A percentile compares a stretch with the other conserved stretches of the same genome.
phyloP scores from a whole-genome alignment of 1,140 invertebrate genomes.

The Caerostris darwini region DNA sequence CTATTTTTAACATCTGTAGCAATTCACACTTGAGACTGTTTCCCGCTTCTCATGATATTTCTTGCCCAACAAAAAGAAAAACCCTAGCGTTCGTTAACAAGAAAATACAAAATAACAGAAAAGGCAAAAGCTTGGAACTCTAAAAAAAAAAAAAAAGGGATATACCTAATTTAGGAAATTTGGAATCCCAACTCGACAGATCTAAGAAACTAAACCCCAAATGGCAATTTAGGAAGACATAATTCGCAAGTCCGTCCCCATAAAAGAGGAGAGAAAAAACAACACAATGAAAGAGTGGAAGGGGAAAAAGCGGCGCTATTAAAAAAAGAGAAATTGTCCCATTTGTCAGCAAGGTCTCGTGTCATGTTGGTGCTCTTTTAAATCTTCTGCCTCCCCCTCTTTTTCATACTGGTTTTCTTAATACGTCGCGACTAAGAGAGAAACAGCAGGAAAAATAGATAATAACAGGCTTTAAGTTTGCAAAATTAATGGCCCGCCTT shows the following conservation, averaged over 20 bases:
- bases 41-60: background rate
- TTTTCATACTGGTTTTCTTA: background rate
- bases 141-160: background rate
- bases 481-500: too few species aligned
- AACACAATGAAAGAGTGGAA: constrained; percentile 6
- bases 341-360: constrained; percentile 30
- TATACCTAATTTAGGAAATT: constrained; percentile 19
- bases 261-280: constrained; percentile 7
- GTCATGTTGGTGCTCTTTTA: constrained; percentile 20
- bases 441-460: background rate
- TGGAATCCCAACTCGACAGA: background rate
- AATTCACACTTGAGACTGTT: background rate
- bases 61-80: background rate
- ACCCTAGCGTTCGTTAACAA: background rate
- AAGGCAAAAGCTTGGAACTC: background rate
- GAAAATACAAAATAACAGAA: constrained; percentile 13
- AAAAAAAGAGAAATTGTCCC: constrained; percentile 28
- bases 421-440: background rate
- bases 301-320: constrained; percentile 14
- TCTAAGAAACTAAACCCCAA: constrained; percentile 16
- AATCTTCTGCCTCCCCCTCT: background rate
- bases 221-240: constrained; percentile 20
- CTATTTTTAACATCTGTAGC: too few species aligned
- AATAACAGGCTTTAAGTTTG: too few species aligned
- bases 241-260: constrained; percentile 2